Evolutionary conservation across 2,888 invertebrate genomes (phyloP), one percentile per base, ranked within the genome.

Genomic region (Chrysodeixis includens): DNA sequence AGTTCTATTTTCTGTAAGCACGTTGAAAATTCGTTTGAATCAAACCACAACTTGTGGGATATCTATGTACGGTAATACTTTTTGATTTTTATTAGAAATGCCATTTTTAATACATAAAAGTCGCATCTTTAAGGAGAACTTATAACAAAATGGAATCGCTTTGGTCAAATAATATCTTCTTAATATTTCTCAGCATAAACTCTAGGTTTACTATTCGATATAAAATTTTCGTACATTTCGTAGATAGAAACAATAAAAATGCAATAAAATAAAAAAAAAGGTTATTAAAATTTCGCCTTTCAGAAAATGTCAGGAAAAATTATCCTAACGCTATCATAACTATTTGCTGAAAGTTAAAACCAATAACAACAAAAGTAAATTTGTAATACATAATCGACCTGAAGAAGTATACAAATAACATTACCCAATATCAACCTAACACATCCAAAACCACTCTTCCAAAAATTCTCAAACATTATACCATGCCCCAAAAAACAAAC

Each of bases 1-100:
- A 59, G 46, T 71, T 67, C 69, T 68, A 76, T 76, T 73, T 65
- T 46, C 60, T 18, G 59, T 62, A 69, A 83, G 74, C 70, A 73
- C 62, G 76, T 71, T 58, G 74, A 66, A 79, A 82, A 82, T 84
- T 82, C 73, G 73, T 81, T 79, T 75, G 78, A 82, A 77, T 79
- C 64, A 70, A 55, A 60, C 56, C 53, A 22, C 66, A 64, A 16
- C 63, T 63, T 32, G 22, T 51, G 26, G 58, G 57, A 69, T 71
- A 71, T 64, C 62, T 69, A 63, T 59, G 54, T 35, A 53, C 5
- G 22, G 55, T 62, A 61, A 66, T 65, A 65, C 51, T 71, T 66
- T 65, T 68, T 62, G 66, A 62, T 60, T 76, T 74, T 76, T 64
- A 59, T 51, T 30, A 57, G 44, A 65, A 69, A 69, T 63, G n/a